These are phyloP conservation scores for Corythornis leucogaster DNA, from an alignment of 2,797 vertebrate species.

Conservation along the genomic window DNA sequence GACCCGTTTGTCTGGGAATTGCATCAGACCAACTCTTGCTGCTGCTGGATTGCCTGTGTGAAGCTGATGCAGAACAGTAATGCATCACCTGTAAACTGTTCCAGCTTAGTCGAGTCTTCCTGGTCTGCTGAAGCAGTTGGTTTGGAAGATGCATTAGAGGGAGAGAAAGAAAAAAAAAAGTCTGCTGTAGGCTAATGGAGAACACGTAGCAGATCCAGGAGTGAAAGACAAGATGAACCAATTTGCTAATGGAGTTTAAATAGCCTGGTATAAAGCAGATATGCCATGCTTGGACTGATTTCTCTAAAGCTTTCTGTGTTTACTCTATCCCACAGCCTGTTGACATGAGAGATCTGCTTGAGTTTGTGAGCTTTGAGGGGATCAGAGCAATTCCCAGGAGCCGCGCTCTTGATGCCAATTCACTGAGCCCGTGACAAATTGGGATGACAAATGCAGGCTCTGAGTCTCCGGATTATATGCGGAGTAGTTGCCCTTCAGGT, in stretches of 20 bases:
- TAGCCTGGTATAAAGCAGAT: conserved; percentile 39
- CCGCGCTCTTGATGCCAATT: conserved; percentile 15
- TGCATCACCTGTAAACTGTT: not conserved
- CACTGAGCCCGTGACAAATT: conserved; percentile 25
- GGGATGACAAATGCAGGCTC: conserved; percentile 39
- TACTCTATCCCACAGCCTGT: conserved; percentile 40
- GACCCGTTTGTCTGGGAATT: not conserved
- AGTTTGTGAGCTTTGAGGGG: conserved; percentile 43
- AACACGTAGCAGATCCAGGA: not conserved
- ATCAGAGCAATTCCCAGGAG: conserved; percentile 50
- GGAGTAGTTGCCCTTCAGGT: conserved; percentile 14
- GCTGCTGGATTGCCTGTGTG: not conserved
- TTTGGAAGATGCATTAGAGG: not conserved
- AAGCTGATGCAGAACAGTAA: not conserved
- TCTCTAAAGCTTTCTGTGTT: conserved; percentile 32
- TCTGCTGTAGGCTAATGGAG: not conserved
- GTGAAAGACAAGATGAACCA: conserved; percentile 26
- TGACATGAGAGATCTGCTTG: conserved; percentile 42
- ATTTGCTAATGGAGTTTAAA: conserved; percentile 46
- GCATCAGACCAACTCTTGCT: not conserved
- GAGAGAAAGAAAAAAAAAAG: not conserved
- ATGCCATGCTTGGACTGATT: not conserved
- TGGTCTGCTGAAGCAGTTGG: not conserved
- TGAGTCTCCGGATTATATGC: not conserved
- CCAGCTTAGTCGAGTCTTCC: not conserved